Conservation (phyloP, 2,113 vertebrate genomes). For the Isichthys henryi region DNA sequence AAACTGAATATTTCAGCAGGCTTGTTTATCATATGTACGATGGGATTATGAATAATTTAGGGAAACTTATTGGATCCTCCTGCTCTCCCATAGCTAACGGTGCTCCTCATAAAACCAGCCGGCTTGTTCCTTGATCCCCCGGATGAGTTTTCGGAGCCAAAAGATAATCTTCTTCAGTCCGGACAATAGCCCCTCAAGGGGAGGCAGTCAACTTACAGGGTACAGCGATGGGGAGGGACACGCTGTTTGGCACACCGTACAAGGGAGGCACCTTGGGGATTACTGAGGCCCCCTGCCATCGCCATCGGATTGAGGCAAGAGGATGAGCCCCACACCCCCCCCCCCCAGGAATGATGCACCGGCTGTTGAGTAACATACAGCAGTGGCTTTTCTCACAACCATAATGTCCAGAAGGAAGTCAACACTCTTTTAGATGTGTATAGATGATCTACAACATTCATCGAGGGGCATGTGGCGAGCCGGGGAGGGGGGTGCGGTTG, state of each 20-base stretch:
- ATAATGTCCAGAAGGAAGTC: neutral
- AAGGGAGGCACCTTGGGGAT: neutral
- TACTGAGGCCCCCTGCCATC: neutral
- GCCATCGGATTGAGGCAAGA: neutral
- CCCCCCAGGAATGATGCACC: neutral
- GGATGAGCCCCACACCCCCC: no score
- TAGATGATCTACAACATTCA: neutral
- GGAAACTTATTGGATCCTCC: constrained; percentile 34
- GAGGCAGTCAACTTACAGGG: neutral
- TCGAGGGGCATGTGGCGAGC: neutral
- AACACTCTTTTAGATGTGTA: neutral
- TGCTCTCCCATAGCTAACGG: constrained; percentile 31
- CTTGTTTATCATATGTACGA: constrained; percentile 40
- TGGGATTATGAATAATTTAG: constrained; percentile 43
- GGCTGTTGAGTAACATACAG: neutral
- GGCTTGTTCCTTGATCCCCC: constrained; percentile 23
- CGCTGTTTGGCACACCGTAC: neutral
- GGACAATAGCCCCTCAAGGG: neutral
- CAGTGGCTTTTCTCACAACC: neutral
- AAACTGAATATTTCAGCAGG: constrained; percentile 38
- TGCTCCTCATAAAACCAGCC: constrained; percentile 32
- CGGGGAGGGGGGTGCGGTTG: neutral
- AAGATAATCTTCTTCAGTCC: neutral
- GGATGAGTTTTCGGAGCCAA: neutral
- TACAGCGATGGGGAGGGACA: neutral